phyloP scores from a whole-genome alignment of 2,113 vertebrate genomes.

The Azemiops feae region DNA sequence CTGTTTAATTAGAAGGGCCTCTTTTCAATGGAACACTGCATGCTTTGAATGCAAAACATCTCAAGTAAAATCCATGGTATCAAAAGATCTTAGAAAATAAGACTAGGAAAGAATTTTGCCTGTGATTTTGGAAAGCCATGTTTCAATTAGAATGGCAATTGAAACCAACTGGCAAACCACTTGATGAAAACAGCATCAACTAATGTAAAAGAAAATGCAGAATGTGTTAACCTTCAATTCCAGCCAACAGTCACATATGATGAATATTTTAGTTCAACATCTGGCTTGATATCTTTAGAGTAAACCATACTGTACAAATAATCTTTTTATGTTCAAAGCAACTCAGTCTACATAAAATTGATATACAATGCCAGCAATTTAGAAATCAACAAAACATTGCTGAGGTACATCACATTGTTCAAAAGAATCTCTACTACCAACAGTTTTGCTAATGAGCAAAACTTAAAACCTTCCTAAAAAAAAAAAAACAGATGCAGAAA shows the following conservation, averaged over 20 bases:
- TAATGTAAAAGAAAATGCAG: not conserved
- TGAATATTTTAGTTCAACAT: not conserved
- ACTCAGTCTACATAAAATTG: not conserved
- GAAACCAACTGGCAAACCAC: not conserved
- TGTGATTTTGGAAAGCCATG: not conserved
- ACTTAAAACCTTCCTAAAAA: not conserved
- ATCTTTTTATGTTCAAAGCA: not conserved
- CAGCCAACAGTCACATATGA: not conserved
- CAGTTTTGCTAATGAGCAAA: not conserved
- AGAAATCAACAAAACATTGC: not conserved
- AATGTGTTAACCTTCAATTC: not conserved
- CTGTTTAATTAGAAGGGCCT: not conserved
- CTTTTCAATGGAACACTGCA: not conserved
- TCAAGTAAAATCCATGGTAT: not conserved
- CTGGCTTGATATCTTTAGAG: not conserved
- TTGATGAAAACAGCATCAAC: not conserved
- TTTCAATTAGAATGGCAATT: not conserved
- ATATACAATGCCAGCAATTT: not conserved
- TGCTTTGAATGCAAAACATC: not conserved
- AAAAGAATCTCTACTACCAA: not conserved
- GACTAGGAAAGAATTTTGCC: not conserved
- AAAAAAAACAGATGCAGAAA: not conserved
- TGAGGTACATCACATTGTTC: not conserved
- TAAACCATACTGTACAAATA: not conserved
- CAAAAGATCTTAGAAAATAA: not conserved